A percentile compares a stretch with the other conserved stretches of the same genome.
Conservation (phyloP, 2,888 invertebrate genomes). For the Aporophyla lueneburgensis region DNA sequence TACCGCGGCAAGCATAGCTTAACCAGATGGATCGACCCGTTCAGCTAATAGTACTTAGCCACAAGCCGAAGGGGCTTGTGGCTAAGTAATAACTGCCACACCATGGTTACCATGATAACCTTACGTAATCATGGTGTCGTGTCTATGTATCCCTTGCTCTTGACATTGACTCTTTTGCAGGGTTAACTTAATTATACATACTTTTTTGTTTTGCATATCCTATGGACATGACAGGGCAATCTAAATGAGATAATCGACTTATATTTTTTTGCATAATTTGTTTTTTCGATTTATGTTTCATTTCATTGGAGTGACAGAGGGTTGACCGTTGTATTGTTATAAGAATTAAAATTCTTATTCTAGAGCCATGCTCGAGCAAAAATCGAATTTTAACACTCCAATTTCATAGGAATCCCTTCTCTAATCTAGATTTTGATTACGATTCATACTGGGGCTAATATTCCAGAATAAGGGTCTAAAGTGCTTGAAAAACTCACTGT, state of each 20-base stretch:
- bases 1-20: no score
- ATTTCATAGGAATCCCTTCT: background rate
- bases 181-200: background rate
- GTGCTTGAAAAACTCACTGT: background rate
- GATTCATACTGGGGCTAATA: background rate
- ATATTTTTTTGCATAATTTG: background rate
- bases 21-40: no score
- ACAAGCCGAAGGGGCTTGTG: no score
- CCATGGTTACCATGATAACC: no score
- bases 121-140: background rate
- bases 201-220: slow-evolving; percentile 2
- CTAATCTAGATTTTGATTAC: background rate
- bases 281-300: slow-evolving; percentile 2
- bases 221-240: slow-evolving; percentile 22
- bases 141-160: slow-evolving; percentile 25
- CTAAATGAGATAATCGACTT: background rate
- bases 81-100: no score
- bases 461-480: background rate
- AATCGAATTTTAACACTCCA: background rate
- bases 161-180: slow-evolving; percentile 46
- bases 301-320: background rate
- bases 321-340: background rate
- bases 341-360: background rate
- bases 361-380: background rate
- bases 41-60: no score